Conservation (phyloP, 2,113 vertebrate species). For the Dolichallabes microphthalmus region DNA sequence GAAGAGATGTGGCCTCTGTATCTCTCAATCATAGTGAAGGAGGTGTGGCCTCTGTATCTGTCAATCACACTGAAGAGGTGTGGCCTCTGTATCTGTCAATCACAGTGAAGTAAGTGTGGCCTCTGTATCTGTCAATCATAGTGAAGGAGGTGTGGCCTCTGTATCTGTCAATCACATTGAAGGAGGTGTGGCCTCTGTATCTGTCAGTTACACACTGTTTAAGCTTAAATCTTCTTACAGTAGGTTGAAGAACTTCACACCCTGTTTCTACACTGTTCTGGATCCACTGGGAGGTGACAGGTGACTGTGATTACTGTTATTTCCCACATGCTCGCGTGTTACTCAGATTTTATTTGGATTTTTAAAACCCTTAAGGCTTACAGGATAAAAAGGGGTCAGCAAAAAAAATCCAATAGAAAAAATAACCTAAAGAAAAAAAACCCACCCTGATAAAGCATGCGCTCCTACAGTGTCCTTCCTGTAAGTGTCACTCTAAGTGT, state of each 20-base stretch:
- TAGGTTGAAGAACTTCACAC: background rate
- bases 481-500: background rate
- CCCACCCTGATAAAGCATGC: background rate
- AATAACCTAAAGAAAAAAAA: background rate
- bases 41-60: background rate
- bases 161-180: background rate
- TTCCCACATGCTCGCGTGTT: background rate
- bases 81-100: background rate
- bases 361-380: background rate
- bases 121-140: background rate
- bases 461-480: too few relatives aligned
- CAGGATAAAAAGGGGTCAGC: background rate
- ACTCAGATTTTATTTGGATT: background rate
- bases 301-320: background rate
- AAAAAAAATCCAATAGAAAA: too few relatives aligned
- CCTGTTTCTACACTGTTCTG: background rate
- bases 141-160: background rate
- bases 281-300: background rate
- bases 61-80: background rate
- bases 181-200: background rate
- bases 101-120: background rate
- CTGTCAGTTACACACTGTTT: background rate
- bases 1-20: too few relatives aligned
- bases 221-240: background rate
- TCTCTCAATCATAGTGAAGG: background rate